Evolutionary conservation across 2,113 vertebrate genomes (phyloP), one percentile per base, ranked within the genome.

Genomic region (Phaethon lepturus): DNA sequence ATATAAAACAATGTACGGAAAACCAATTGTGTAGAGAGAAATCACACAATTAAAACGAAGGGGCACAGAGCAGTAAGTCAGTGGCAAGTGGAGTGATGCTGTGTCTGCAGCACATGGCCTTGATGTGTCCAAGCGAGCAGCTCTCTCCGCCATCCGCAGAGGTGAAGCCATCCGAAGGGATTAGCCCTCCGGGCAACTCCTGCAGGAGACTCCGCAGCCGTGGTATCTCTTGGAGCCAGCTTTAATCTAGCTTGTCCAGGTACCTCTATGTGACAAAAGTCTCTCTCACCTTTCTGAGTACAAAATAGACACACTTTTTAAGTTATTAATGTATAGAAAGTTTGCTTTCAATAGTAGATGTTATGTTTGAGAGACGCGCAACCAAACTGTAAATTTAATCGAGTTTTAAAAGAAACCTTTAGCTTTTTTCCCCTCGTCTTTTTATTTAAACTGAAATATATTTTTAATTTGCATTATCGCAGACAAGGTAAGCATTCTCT

Each of bases 261-360:
- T 44, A 22, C 18, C 23, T n/a, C 35, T 29, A 1, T 14, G 26
- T 44, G 53, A 40, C 24, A 63, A 8, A 28, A 42, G 45, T 72
- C 8, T 29, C 29, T 67, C 22, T 85, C 33, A 14, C 35, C 19
- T 63, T 74, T 49, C 47, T 1, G 5, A 78, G 58, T n/a, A 38
- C 17, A 44, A 42, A 50, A n/a, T 17, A 53, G 0, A 18, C 9
- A 19, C 6, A 0, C 33, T 58, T 74, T 24, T 1, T 1, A 80
- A 89, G 40, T 53, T 3, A 50, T 1, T 15, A 4, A 22, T 55
- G 83, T 15, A 5, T 75, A 4, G 26, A 35, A 79, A 28, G 12
- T n/a, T 47, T 59, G 3, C 3, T 74, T 67, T 59, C 1, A 3
- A 6, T 50, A 29, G 16, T 19, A 71, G 47, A 10, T 50, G 10